phyloP scores from a whole-genome alignment of 2,113 vertebrate genomes.

The Dipodomys merriami region DNA sequence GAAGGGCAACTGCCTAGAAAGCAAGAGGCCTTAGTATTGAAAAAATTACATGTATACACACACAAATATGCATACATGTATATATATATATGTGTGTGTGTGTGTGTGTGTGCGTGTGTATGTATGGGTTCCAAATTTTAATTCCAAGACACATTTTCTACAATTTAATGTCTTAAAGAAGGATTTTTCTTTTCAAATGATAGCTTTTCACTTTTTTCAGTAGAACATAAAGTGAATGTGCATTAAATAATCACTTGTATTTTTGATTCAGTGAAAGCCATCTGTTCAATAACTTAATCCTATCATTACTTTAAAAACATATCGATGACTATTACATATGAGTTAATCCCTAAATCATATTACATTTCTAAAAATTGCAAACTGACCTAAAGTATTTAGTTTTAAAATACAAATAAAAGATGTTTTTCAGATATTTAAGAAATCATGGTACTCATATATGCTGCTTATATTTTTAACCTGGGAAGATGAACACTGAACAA shows the following conservation, averaged over 20 bases:
- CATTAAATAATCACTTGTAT: not conserved
- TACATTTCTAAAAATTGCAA: not conserved
- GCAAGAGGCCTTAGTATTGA: too few relatives aligned
- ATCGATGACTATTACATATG: not conserved
- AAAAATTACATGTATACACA: too few relatives aligned
- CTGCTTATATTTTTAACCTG: not conserved
- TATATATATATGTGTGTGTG: too few relatives aligned
- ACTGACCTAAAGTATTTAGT: not conserved
- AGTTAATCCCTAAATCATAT: not conserved
- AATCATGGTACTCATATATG: not conserved
- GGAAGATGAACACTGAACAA: not conserved
- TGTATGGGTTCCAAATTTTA: not conserved
- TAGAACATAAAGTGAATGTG: not conserved
- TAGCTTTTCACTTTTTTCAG: not conserved
- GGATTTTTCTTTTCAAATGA: not conserved
- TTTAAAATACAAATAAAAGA: not conserved
- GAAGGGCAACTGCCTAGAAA: too few relatives aligned
- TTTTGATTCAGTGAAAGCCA: not conserved
- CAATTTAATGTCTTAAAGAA: not conserved
- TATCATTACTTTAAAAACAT: not conserved
- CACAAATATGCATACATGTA: too few relatives aligned
- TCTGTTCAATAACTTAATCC: not conserved
- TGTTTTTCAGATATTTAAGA: not conserved
- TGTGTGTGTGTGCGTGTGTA: too few relatives aligned
- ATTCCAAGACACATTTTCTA: not conserved